Base-by-base conservation (phyloP, 2,888 invertebrate genomes). In the Carabus problematicus region DNA sequence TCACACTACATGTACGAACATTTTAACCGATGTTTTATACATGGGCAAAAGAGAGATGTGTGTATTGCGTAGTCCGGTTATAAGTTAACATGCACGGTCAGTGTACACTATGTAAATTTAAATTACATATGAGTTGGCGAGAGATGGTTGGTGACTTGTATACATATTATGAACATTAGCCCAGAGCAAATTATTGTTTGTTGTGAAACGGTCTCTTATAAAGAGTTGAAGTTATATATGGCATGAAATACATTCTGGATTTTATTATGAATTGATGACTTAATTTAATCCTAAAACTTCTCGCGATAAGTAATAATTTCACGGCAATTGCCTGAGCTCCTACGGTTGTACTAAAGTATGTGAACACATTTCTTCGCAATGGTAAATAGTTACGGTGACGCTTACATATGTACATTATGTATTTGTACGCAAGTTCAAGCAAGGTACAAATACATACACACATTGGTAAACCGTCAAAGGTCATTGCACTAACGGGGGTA, bases 31-130 rank as follows among this genome's bases (percentile, higher is more conserved):
- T 52, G 29, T 52, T 14, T n/a, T 14, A 52, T 11, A 47, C 16
- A 16, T 4, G 52, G 6, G 12, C 4, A 19, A 56, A 39, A 56
- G 19, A 56, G 29, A 40, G 56, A 56, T 14, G 40, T 7, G 7
- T 9, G 52, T 52, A 14, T 2, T 52, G 19, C 52, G 52, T 52
- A 52, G 9, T 1, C 52, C 9, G 19, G 52, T 52, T 52, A 52
- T 8, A 47, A 3, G 29, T 29, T 29, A 29, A 47, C 12, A 16
- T 7, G 11, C 47, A 47, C 47, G 12, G 1, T 16, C 52, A 52
- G 9, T 52, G 12, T 56, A 39, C 56, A 56, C 14, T 39, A 56
- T 56, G 56, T 56, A 56, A 56, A 56, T 56, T 56, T 56, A 56
- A 56, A 56, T 56, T 29, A 56, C 40, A 29, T 54, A 18, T 18